Base-by-base conservation (phyloP, 2,888 invertebrate genomes). In the Marasmarcha lunaedactyla region DNA sequence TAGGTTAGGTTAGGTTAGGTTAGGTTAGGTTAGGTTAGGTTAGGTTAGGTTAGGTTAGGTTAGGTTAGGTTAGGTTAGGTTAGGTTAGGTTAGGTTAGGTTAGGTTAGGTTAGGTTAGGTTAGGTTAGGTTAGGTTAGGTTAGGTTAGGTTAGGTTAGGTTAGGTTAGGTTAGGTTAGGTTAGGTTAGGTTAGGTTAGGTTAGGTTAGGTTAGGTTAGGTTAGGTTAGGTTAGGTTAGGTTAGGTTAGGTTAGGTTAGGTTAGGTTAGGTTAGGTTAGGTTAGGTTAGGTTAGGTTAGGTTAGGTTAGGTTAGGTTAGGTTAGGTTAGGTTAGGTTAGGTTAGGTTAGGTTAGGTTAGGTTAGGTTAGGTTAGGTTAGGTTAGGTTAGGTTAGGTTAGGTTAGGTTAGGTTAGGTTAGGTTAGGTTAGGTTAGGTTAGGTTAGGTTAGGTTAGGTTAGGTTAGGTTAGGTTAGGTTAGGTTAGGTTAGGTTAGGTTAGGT, bases 161-260 rank as follows among this genome's bases (percentile, higher is more conserved):
- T 45, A 42, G 45, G 45, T 45, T 45, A 45, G 45, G 44, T 44
- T 42, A 42, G 41, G 37, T 42, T 37, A 40, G 40, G 40, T 43
- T 40, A 37, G 43, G 40, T 40, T 40, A 40, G 43, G 43, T 43
- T 43, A 43, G 43, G 43, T 43, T 46, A 46, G 46, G 46, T 44
- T 46, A 43, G 41, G 45, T 43, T 46, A 46, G 46, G 46, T 44
- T 43, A 42, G 43, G 46, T 43, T 41, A 37, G 38, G 40, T 43
- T 39, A 37, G 42, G 42, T 42, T 37, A 39, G 42, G 38, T 25
- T 6, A 49, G 49, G 49, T 49, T 49, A 49, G 51, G 48, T 25
- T 51, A 50, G 52, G 52, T 52, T 52, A 50, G 52, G 48, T 52
- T 50, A 46, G 51, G 49, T 51, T 48, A 46, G 48, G 48, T 49